Percentiles rank a stretch among this genome's conserved stretches.
Conservation (phyloP, 2,797 vertebrate genomes). For the Enteromius afrohamiltoni region DNA sequence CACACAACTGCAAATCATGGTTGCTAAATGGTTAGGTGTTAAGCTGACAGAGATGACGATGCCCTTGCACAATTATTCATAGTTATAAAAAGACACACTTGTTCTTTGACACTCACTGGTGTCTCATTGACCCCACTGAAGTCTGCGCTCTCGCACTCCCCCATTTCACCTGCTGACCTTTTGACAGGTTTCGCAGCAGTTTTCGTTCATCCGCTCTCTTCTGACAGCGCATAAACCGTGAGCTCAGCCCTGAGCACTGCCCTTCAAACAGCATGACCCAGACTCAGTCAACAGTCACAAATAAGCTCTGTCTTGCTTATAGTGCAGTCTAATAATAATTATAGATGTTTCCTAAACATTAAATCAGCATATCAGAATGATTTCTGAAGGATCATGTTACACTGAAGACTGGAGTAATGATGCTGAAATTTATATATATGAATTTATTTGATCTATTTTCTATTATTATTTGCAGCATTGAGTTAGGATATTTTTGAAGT, state of each 20-base stretch:
- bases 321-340: not conserved
- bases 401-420: not conserved
- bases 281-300: not conserved
- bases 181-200: slow-evolving; percentile 5
- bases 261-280: not conserved
- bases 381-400: not conserved
- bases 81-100: slow-evolving; percentile 34
- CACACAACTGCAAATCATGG: not conserved
- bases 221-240: slow-evolving; percentile 19
- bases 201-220: slow-evolving; percentile 21
- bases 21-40: slow-evolving; percentile 40
- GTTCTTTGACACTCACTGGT: slow-evolving; percentile 27
- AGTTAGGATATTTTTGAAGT: not conserved
- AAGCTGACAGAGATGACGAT: slow-evolving; percentile 32
- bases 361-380: not conserved
- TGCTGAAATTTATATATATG: not conserved
- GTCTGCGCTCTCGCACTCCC: not conserved
- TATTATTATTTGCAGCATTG: slow-evolving; percentile 8
- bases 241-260: slow-evolving; percentile 32
- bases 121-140: slow-evolving; percentile 17
- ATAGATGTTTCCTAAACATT: not conserved
- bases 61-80: slow-evolving; percentile 36
- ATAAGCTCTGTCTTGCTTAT: not conserved
- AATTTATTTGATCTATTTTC: not conserved
- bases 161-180: slow-evolving; percentile 45